These are phyloP conservation scores for Leptocoma aspasia DNA, from an alignment of 2,113 vertebrate species.

Conservation along the genomic window DNA sequence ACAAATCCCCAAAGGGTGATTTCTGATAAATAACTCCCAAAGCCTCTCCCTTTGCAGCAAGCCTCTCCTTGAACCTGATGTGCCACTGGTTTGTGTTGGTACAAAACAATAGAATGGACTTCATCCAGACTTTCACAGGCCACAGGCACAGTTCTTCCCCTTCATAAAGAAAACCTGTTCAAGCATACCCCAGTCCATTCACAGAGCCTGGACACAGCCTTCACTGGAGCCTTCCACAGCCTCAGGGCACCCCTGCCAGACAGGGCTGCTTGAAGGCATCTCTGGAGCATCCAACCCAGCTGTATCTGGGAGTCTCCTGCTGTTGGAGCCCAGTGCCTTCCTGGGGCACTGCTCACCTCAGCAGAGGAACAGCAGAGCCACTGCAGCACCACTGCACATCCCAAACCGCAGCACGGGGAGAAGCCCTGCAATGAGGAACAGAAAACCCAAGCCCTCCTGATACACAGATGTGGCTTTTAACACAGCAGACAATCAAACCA, in stretches of 20 bases:
- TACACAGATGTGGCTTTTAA: neutral
- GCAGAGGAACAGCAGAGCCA: neutral
- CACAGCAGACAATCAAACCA: neutral
- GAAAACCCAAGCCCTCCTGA: neutral
- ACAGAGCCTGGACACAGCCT: neutral
- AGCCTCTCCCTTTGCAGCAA: neutral
- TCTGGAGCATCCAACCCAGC: neutral
- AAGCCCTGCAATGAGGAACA: neutral
- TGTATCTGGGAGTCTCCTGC: neutral
- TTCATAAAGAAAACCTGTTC: neutral
- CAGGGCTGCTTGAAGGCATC: neutral
- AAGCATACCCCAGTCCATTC: neutral
- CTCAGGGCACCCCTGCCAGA: neutral
- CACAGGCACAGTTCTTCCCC: neutral
- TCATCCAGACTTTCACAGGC: neutral
- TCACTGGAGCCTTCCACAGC: neutral
- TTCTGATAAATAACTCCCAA: too few species aligned
- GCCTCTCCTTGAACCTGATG: neutral
- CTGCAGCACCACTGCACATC: neutral
- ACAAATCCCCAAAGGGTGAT: too few species aligned
- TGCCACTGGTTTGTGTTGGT: neutral
- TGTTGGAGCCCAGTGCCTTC: neutral
- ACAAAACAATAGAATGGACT: neutral
- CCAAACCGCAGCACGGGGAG: neutral
- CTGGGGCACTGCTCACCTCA: neutral